These are phyloP conservation scores for Pseudanteris insignis DNA, from an alignment of 2,888 invertebrate genomes.

Conservation along the genomic window DNA sequence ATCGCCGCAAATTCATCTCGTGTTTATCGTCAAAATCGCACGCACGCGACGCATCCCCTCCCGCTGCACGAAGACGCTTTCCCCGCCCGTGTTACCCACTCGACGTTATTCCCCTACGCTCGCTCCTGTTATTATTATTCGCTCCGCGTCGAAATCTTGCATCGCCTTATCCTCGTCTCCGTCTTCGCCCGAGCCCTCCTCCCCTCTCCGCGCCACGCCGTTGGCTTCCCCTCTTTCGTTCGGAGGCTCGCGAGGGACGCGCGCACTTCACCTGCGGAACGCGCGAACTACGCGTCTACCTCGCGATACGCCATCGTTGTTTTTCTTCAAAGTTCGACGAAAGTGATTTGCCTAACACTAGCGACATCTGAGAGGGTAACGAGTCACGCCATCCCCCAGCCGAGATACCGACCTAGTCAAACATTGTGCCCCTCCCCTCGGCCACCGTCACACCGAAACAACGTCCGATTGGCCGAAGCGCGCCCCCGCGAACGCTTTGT, in stretches of 20 bases:
- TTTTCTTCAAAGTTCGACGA: slow-evolving; percentile 15
- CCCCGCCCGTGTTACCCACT: slow-evolving; percentile 13
- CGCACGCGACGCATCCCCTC: slow-evolving; percentile 21
- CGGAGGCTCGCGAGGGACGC: slow-evolving; percentile 43
- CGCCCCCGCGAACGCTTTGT: slow-evolving; percentile 26
- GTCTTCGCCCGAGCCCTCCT: slow-evolving; percentile 3
- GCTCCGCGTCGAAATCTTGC: not conserved
- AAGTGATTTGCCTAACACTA: slow-evolving; percentile 16
- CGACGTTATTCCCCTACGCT: slow-evolving; percentile 4
- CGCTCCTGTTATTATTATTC: too few species aligned
- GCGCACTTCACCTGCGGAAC: slow-evolving; percentile 58
- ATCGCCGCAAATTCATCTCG: slow-evolving; percentile 34
- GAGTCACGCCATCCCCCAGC: slow-evolving; percentile 5
- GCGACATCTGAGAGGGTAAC: slow-evolving; percentile 15
- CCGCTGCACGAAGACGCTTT: too few species aligned
- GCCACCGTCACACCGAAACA: not conserved
- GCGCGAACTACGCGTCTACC: slow-evolving; percentile 42
- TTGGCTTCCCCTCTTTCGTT: slow-evolving; percentile 14
- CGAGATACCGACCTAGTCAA: slow-evolving; percentile 18
- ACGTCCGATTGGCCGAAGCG: slow-evolving; percentile 15
- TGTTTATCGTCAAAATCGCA: slow-evolving; percentile 30
- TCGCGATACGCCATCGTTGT: slow-evolving; percentile 3
- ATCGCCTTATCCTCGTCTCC: slow-evolving; percentile 1
- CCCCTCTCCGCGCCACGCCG: slow-evolving; percentile 35
- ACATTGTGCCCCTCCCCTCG: slow-evolving; percentile 8